A percentile compares a stretch with the other conserved stretches of the same genome.
Evolutionary conservation across 1,140 invertebrate genomes (phyloP).

Genomic region (Cotesia typhae): DNA sequence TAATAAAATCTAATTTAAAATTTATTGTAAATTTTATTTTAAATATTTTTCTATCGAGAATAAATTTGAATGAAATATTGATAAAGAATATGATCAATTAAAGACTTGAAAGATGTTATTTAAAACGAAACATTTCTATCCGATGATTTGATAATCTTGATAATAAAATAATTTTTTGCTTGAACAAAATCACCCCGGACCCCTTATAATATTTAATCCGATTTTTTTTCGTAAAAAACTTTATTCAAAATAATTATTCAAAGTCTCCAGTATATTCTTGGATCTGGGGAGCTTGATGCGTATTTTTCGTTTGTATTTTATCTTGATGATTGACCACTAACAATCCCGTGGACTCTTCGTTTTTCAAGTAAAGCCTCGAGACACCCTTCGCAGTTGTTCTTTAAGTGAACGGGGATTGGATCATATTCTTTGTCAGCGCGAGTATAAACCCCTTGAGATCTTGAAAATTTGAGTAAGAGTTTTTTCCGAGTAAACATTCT

Average conservation of each 20-base stretch:
- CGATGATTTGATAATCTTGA: conserved; percentile 20
- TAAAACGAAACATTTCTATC: not conserved
- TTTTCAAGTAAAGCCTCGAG: conserved; percentile 57
- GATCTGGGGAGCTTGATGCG: conserved; percentile 39
- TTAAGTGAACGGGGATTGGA: conserved; percentile 40
- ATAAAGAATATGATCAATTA: conserved; percentile 64
- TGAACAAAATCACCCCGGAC: not conserved
- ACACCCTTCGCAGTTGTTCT: conserved; percentile 56
- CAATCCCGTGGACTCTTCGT: conserved; percentile 56
- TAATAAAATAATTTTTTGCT: conserved; percentile 7
- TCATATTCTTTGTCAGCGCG: conserved; percentile 67
- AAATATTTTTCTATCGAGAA: conserved; percentile 39
- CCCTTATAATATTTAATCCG: not conserved
- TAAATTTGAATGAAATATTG: conserved; percentile 51
- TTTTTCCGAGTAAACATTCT: conserved; percentile 60
- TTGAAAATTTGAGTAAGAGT: conserved; percentile 60
- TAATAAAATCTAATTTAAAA: conserved; percentile 4
- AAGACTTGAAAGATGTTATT: conserved; percentile 1
- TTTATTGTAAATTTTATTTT: conserved; percentile 40
- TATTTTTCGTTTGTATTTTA: conserved; percentile 31
- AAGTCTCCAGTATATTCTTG: not conserved
- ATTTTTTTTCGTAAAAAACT: not conserved
- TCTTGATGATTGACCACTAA: conserved; percentile 1
- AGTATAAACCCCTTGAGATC: conserved; percentile 54
- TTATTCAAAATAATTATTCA: not conserved